Conservation (phyloP, 2,797 vertebrate genomes). For the Lagorchestes hirsutus region DNA sequence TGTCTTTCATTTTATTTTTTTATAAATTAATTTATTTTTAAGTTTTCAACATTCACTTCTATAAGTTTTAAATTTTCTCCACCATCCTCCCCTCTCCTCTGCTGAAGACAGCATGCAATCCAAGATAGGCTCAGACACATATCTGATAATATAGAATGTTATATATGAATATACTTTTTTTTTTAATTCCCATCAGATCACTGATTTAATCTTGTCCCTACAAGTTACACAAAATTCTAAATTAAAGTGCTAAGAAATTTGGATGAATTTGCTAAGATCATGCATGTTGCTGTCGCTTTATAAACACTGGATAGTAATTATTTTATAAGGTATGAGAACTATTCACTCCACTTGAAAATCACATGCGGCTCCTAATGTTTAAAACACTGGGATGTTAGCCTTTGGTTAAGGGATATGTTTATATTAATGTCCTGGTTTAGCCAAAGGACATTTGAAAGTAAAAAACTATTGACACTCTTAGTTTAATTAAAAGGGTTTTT, state of each 20-base stretch:
- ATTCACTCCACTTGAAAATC: conserved; percentile 80
- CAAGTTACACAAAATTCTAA: conserved; percentile 61
- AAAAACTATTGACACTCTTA: conserved; percentile 14
- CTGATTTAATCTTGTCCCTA: conserved; percentile 54
- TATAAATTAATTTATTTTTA: no score
- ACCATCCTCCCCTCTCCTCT: no score
- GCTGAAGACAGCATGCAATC: no score
- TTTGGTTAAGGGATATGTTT: conserved; percentile 66
- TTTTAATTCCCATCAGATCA: conserved; percentile 64
- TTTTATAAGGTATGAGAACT: conserved; percentile 41
- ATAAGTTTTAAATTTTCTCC: no score
- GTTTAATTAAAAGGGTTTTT: conserved; percentile 7
- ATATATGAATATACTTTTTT: conserved; percentile 56
- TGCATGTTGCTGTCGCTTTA: neutral
- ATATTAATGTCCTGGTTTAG: conserved; percentile 41
- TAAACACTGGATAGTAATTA: conserved; percentile 59
- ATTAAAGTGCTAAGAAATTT: neutral
- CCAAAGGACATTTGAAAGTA: conserved; percentile 53
- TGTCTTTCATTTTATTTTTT: neutral
- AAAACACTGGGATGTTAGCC: conserved; percentile 78
- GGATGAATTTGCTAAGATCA: neutral
- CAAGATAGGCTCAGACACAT: conserved; percentile 7
- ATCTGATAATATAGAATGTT: conserved; percentile 48
- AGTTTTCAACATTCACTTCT: no score
- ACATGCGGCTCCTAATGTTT: conserved; percentile 72